These are phyloP conservation scores for Eurytoma adleriae DNA, from an alignment of 2,888 invertebrate species.

Conservation along the genomic window DNA sequence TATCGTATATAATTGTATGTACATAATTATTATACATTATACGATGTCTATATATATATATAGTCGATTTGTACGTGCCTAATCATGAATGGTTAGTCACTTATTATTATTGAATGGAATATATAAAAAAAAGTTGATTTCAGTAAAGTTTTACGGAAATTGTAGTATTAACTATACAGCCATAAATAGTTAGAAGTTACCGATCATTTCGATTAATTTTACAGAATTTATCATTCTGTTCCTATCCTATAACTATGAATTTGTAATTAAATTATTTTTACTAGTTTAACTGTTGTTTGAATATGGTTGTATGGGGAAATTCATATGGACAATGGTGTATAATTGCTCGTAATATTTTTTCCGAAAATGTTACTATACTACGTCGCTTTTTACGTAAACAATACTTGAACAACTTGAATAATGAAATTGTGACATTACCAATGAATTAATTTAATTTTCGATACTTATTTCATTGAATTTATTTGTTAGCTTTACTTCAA, in stretches of 20 bases:
- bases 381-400: slow-evolving; percentile 7
- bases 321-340: slow-evolving; percentile 25
- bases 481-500: no score
- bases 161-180: slow-evolving; percentile 26
- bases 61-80: slow-evolving; percentile 1
- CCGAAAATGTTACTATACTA: slow-evolving; percentile 2
- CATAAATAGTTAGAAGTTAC: slow-evolving; percentile 18
- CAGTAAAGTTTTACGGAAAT: slow-evolving; percentile 33
- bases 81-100: slow-evolving; percentile 14
- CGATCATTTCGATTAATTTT: slow-evolving; percentile 2
- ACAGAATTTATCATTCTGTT: neutral
- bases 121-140: neutral
- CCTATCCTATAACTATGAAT: no score
- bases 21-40: slow-evolving; percentile 31
- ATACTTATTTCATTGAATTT: no score
- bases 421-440: no score
- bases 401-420: slow-evolving; percentile 24
- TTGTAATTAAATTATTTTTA: no score
- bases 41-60: slow-evolving; percentile 16
- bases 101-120: neutral
- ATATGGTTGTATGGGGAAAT: slow-evolving; percentile 17
- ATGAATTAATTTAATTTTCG: no score
- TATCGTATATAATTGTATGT: slow-evolving; percentile 22
- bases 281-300: neutral
- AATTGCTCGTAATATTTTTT: slow-evolving; percentile 25